Percentiles rank a stretch among this genome's conserved stretches.
Conservation (phyloP, 1,140 invertebrate genomes). For the Hylaeus volcanicus region DNA sequence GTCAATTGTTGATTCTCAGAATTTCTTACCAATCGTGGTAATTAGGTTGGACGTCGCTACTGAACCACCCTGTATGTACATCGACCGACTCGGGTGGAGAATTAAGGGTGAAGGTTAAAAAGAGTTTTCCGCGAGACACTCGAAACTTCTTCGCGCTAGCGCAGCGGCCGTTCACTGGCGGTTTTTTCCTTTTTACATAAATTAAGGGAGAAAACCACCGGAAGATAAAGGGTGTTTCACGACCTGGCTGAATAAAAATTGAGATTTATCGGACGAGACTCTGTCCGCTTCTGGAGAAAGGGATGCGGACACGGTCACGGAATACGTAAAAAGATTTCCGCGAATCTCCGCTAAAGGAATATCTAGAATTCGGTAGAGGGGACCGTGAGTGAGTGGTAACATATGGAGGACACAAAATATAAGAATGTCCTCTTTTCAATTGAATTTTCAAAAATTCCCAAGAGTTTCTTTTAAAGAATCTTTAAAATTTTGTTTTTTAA, state of each 20-base stretch:
- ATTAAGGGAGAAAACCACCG: conserved; percentile 9
- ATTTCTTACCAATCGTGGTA: too few relatives aligned
- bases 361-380: not conserved
- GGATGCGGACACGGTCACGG: not conserved
- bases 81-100: not conserved
- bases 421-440: too few relatives aligned
- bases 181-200: conserved; percentile 1
- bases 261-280: conserved; percentile 38
- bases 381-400: not conserved
- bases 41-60: too few relatives aligned
- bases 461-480: too few relatives aligned
- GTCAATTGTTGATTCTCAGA: too few relatives aligned
- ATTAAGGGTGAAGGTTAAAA: conserved; percentile 34
- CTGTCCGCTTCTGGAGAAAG: not conserved
- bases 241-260: conserved; percentile 34
- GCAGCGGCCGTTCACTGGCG: not conserved
- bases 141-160: not conserved
- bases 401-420: too few relatives aligned
- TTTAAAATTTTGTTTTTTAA: too few relatives aligned
- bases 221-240: conserved; percentile 30
- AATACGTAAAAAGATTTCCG: conserved; percentile 33
- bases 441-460: too few relatives aligned
- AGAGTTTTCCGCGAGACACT: not conserved
- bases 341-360: conserved; percentile 2
- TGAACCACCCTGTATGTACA: not conserved